Base-by-base conservation (phyloP, 1,140 invertebrate genomes). In the Hypsibius dujardini region DNA sequence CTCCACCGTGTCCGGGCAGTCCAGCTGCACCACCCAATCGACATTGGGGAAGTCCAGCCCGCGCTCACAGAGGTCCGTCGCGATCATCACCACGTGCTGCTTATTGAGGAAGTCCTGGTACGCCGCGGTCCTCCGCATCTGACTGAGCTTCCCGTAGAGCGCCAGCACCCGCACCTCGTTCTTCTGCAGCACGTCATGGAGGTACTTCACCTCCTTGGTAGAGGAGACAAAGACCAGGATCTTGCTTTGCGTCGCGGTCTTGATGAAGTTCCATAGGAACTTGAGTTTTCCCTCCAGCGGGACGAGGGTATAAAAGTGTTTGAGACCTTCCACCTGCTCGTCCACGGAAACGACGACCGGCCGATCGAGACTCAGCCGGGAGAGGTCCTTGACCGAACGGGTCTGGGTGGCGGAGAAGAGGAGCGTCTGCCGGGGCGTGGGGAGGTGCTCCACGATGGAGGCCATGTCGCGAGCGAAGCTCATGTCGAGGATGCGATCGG, bases 371-470 rank as follows among this genome's bases (percentile, higher is more conserved):
- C 92, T 95, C 0, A 98, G 81, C 72, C 92, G 82, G 1, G 90
- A 90, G 74, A 98, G 83, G 81, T 97, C 92, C 79, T 89, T 88
- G 0, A 97, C 88, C 62, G 89, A 91, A 79, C 85, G 87, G 60
- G 95, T 98, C 83, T 98, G 94, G n/a, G 96, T 99, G 0, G 96
- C 96, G 62, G 95, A 98, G 82, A 97, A 98, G 1, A 99, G 79
- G 1, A 98, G 79, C 0, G 93, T 98, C 80, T 97, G 92, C 75
- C 93, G 84, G 74, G 90, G 81, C 1, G 81, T 75, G 40, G 95
- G 95, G 72, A 99, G 84, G 84, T 96, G 92, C 75, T 88, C 89
- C 73, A 98, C 87, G 72, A 99, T 97, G 12, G 87, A 86, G 83
- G 98, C 95, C 85, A 99, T 90, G 1, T 88, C 86, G 74, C 86